These are phyloP conservation scores for Xiphorhynchus erythropygius DNA, from an alignment of 2,797 vertebrate genomes.

Conservation along the genomic window DNA sequence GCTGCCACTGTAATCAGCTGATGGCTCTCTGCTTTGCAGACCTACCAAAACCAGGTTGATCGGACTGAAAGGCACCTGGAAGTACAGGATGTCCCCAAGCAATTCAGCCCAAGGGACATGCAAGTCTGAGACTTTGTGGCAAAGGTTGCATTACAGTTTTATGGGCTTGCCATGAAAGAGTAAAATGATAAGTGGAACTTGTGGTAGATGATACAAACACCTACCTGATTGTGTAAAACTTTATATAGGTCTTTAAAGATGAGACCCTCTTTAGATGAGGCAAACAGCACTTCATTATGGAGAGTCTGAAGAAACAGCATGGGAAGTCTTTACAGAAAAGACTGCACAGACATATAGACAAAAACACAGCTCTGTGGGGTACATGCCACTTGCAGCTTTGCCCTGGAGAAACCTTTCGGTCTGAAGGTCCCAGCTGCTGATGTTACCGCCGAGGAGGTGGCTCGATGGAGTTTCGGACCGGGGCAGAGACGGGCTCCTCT, in stretches of 20 bases:
- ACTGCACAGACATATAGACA: neutral
- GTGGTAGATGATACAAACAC: neutral
- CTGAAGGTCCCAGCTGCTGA: neutral
- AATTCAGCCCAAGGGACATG: neutral
- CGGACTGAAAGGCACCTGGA: conserved; percentile 4
- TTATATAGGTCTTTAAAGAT: neutral
- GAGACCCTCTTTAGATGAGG: neutral
- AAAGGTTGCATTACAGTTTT: neutral
- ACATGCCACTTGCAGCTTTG: neutral
- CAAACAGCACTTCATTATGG: neutral
- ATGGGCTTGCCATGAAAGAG: neutral
- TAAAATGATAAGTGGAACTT: neutral
- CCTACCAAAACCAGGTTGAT: neutral
- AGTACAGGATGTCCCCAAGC: neutral
- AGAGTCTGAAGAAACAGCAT: neutral
- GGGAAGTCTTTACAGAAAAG: neutral
- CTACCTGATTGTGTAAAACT: neutral
- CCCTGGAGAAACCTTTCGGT: neutral
- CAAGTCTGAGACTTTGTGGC: neutral
- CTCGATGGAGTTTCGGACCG: fast-evolving
- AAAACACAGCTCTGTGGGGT: neutral
- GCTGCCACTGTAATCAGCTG: neutral
- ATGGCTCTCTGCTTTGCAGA: conserved; percentile 2
- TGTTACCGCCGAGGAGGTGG: fast-evolving
- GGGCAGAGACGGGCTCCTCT: neutral